Percentiles rank a stretch among this genome's conserved stretches.
These are phyloP conservation scores for Diadema setosum DNA, from an alignment of 35 echinoderm and acorn worm species.

Conservation along the genomic window DNA sequence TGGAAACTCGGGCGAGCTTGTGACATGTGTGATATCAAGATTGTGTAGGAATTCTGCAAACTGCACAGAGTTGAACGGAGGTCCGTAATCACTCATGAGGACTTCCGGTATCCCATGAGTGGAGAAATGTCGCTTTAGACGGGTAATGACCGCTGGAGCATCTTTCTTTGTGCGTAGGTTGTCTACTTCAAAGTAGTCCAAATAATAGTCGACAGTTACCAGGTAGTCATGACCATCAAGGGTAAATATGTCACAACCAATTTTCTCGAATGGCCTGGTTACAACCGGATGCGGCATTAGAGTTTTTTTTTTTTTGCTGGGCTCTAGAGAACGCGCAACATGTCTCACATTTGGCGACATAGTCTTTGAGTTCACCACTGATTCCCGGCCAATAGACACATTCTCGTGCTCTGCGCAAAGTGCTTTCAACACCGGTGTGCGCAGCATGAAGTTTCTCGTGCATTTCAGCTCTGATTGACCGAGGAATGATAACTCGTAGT, in stretches of 20 bases:
- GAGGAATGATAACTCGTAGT: background rate
- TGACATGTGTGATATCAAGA: background rate
- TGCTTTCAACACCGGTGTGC: background rate
- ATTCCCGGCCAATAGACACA: background rate
- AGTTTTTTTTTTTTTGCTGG: conserved; percentile 25
- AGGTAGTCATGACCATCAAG: conserved; percentile 14
- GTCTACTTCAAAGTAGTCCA: background rate
- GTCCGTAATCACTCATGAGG: background rate
- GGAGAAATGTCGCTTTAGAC: background rate
- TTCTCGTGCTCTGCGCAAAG: background rate
- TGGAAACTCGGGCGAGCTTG: background rate
- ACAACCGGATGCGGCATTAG: background rate
- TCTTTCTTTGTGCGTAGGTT: background rate
- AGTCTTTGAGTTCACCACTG: background rate
- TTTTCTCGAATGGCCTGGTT: conserved; percentile 20
- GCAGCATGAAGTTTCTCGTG: background rate
- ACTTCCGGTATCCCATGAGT: background rate
- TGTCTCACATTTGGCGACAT: background rate
- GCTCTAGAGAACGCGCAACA: background rate
- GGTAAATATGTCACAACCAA: conserved; percentile 38
- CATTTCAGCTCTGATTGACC: background rate
- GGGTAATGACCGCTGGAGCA: background rate
- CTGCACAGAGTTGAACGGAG: background rate
- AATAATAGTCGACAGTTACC: conserved; percentile 28
- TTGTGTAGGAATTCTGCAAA: background rate